These are phyloP conservation scores for Dasyprocta punctata DNA, from an alignment of 2,113 vertebrate genomes.

Conservation along the genomic window DNA sequence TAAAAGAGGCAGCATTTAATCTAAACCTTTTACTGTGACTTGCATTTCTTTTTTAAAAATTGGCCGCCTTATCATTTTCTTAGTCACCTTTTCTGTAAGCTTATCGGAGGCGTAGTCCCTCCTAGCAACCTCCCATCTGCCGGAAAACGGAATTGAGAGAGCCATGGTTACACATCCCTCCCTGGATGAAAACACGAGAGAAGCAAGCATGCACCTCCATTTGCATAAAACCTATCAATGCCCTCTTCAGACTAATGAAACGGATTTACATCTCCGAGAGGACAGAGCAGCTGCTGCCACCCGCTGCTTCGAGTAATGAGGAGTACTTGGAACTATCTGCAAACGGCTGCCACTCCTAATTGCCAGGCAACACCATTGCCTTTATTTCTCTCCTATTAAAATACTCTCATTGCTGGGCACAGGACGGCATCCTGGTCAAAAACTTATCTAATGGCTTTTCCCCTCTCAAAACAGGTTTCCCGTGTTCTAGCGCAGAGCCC, in stretches of 20 bases:
- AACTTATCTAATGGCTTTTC: not conserved
- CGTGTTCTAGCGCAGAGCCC: not conserved
- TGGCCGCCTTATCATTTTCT: slow-evolving; percentile 60
- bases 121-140: slow-evolving; percentile 71
- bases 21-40: slow-evolving; percentile 57
- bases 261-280: not conserved
- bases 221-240: slow-evolving; percentile 36
- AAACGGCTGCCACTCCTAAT: slow-evolving; percentile 13
- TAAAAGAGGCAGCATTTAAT: slow-evolving; percentile 54
- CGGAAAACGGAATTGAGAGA: slow-evolving; percentile 38
- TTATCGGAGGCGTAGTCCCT: slow-evolving; percentile 59
- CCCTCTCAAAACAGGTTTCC: not conserved
- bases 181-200: slow-evolving; percentile 10
- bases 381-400: not conserved
- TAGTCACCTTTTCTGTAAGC: slow-evolving; percentile 56
- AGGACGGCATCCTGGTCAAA: not conserved
- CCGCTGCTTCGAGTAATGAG: slow-evolving; percentile 12
- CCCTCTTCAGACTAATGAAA: slow-evolving; percentile 45
- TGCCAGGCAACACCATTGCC: not conserved
- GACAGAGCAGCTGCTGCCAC: slow-evolving; percentile 46
- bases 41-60: slow-evolving; percentile 45
- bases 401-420: not conserved
- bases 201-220: not conserved
- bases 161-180: not conserved
- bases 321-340: slow-evolving; percentile 8